A percentile compares a stretch with the other conserved stretches of the same genome.
phyloP scores from a whole-genome alignment of 2,888 invertebrate species.

The Pyrrhia umbra region DNA sequence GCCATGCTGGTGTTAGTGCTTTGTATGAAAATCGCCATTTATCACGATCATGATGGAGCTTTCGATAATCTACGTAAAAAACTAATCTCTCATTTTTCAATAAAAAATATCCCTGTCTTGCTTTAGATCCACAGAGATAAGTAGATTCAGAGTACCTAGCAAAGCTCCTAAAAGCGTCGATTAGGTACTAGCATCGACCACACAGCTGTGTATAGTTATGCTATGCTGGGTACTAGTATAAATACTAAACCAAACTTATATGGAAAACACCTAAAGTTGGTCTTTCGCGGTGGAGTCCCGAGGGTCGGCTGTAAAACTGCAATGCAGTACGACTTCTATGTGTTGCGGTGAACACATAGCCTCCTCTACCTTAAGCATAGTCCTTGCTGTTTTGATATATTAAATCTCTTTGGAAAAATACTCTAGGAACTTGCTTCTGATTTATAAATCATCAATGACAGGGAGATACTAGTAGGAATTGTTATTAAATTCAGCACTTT shows the following conservation, averaged over 20 bases:
- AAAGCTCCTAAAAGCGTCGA: neutral
- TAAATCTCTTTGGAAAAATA: constrained; percentile 26
- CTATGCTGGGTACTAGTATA: neutral
- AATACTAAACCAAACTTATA: constrained; percentile 11
- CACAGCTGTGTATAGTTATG: no score
- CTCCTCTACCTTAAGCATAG: neutral
- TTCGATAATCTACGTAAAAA: constrained; percentile 4
- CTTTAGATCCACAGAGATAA: no score
- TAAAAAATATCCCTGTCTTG: no score
- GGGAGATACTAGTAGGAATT: neutral
- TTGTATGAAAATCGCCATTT: constrained; percentile 30
- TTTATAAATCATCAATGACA: neutral
- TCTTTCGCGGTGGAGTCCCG: constrained; percentile 21
- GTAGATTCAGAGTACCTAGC: no score
- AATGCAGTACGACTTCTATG: neutral
- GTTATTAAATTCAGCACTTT: neutral
- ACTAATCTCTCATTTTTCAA: neutral
- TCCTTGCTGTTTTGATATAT: constrained; percentile 28
- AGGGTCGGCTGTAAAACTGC: constrained; percentile 3
- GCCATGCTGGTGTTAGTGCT: constrained; percentile 20
- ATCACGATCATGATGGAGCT: constrained; percentile 18
- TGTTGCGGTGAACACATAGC: neutral
- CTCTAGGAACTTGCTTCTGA: neutral
- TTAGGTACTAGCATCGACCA: no score
- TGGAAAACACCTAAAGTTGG: constrained; percentile 15